Percentiles rank a stretch among this genome's conserved stretches.
phyloP scores from a whole-genome alignment of 1,140 invertebrate genomes.

The silkworm (Bombyx mori) region DNA sequence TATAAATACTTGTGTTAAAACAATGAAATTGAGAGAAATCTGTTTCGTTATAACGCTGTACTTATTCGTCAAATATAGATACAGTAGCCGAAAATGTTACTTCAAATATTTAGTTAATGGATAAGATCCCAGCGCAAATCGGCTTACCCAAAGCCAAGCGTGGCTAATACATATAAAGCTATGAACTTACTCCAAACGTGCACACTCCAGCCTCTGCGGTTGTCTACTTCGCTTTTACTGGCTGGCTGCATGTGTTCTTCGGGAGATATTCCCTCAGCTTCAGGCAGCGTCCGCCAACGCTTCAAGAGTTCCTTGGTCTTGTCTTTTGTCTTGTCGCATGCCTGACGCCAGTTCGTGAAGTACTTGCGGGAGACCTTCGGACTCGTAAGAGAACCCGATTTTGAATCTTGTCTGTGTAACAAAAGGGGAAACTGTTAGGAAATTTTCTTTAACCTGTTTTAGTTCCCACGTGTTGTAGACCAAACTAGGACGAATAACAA shows the following conservation, averaged over 20 bases:
- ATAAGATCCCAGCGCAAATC: too few relatives aligned
- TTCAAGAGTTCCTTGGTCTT: conserved; percentile 78
- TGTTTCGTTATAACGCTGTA: too few relatives aligned
- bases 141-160: background rate
- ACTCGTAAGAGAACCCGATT: conserved; percentile 44
- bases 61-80: too few relatives aligned
- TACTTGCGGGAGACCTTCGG: conserved; percentile 77
- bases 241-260: conserved; percentile 41
- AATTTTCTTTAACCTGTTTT: too few relatives aligned
- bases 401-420: conserved; percentile 55
- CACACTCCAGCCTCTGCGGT: conserved; percentile 75
- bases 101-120: too few relatives aligned
- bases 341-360: conserved; percentile 78
- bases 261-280: conserved; percentile 49
- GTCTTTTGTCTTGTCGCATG: conserved; percentile 79
- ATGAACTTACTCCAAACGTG: conserved; percentile 78
- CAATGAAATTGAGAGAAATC: too few relatives aligned
- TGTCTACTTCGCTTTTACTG: conserved; percentile 44
- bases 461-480: too few relatives aligned
- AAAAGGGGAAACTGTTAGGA: background rate
- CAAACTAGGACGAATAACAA: too few relatives aligned
- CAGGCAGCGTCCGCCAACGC: conserved; percentile 77
- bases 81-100: too few relatives aligned
- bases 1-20: too few relatives aligned
- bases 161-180: background rate